Base-by-base conservation (phyloP, 1,140 invertebrate species). In the Platyscapa corneri region DNA sequence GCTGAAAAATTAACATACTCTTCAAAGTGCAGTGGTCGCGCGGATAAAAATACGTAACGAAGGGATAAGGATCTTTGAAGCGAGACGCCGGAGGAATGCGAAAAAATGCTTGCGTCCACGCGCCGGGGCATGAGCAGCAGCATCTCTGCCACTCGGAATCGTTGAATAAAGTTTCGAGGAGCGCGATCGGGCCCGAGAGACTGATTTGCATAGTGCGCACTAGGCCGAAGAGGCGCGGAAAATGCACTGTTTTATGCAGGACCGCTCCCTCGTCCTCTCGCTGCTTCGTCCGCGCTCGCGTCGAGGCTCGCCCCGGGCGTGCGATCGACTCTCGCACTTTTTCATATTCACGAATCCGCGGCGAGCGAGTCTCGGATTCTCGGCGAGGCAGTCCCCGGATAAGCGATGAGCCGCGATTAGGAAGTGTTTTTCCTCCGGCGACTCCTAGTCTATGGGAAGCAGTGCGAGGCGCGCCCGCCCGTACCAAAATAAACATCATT, bases 1-100 rank as follows among this genome's bases (percentile, higher is more conserved):
- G 75, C 49, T 14, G 20, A 77, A 77, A 77, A 53, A 77, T 77
- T 77, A 77, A 27, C 75, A 77, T 77, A 20, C 5, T 56, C 42
- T 74, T 42, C n/a, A 20, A 42, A 42, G 27, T 42, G 27, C 16
- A 27, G 37, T 5, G 42, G 37, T 32, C 37, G 34, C 32, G n/a
- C 20, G 32, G 30, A 23, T 20, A 27, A 49, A 76, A 53, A n/a
- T n/a, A n/a, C 32, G 53, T 34, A 53, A 76, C 7, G 27, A 60
- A 16, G 5, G 12, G 75, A 76, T 76, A 49, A 53, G 23, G 30
- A 27, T 60, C 76, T 37, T 64, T 27, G 53, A 65, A 65, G 78
- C 60, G 78, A 80, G 32, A 34, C 60, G 27, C 3, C 14, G 37
- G 42, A 80, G 56, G 60, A 80, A 80, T 80, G 78, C 60, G 23